phyloP scores from a whole-genome alignment of 1,140 invertebrate genomes.

The Tetramorium parvispinum region DNA sequence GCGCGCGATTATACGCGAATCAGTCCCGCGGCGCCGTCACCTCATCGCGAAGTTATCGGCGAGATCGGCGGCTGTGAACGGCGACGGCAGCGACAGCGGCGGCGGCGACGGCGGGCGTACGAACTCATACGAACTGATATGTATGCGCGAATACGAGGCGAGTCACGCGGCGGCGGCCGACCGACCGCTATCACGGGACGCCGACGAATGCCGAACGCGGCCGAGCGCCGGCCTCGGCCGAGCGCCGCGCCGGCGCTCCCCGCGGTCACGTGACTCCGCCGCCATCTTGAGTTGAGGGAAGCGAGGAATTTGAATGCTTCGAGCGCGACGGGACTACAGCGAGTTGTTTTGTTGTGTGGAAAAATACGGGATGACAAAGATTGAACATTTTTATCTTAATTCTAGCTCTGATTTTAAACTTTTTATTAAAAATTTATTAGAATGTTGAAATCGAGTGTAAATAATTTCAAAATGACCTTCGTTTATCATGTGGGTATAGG shows the following conservation, averaged over 20 bases:
- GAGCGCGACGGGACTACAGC: too few species aligned
- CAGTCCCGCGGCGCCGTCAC: slow-evolving; percentile 70
- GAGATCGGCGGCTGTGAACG: not conserved
- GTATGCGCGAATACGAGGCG: not conserved
- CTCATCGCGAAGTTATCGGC: slow-evolving; percentile 63
- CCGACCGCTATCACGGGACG: not conserved
- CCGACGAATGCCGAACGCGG: not conserved
- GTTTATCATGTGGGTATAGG: too few species aligned
- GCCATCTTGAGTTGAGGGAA: not conserved
- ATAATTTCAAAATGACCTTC: too few species aligned
- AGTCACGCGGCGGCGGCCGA: not conserved
- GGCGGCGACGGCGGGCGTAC: not conserved
- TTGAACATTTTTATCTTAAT: too few species aligned
- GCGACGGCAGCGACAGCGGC: not conserved
- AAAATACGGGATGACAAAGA: too few species aligned
- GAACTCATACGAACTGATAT: too few species aligned
- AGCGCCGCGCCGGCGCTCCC: not conserved
- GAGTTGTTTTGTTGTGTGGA: too few species aligned
- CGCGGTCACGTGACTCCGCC: not conserved
- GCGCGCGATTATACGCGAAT: slow-evolving; percentile 15
- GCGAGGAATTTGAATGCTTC: not conserved
- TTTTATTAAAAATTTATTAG: too few species aligned
- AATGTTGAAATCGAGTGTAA: too few species aligned
- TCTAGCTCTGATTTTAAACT: too few species aligned
- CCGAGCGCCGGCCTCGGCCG: not conserved